Evolutionary conservation across 2,113 vertebrate genomes (phyloP), one percentile per base, ranked within the genome.

Genomic region (Macrotus californicus): DNA sequence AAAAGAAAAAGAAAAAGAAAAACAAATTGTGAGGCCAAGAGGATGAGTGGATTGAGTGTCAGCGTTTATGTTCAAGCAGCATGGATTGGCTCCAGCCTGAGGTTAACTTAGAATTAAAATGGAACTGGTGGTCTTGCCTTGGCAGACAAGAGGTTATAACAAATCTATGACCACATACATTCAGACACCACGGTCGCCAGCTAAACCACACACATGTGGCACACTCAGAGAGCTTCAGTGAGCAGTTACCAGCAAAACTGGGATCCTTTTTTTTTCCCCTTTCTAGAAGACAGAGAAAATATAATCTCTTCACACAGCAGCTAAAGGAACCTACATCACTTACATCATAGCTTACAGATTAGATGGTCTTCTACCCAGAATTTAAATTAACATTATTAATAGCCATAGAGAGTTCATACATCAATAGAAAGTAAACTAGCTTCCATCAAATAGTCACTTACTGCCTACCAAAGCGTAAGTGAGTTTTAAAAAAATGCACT

Each of bases 151-250:
- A 97, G 91, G 93, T 95, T 97, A 92, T 56, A 96, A 88, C 50
- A 29, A 97, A 95, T 91, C 96, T 96, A 93, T 96, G 97, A 96
- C 96, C 96, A 93, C 97, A 98, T 97, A 83, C 72, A 95, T 81
- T 96, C 95, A 89, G 89, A 97, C 54, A 97, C 92, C 96, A 97
- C 11, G 7, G 84, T 96, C 94, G 96, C 96, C 93, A 94, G 83
- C 94, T 70, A 94, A 96, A 96, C 75, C 92, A 76, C 80, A 96
- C 91, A 97, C 96, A 97, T 97, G 96, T 98, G 94, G 89, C 66
- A 85, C 24, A 76, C 66, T 77, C 0, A 10, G 94, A 87, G 46
- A 75, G 7, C 18, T 89, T 85, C 69, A 93, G 96, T 92, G 86
- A 97, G 86, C 91, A 83, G 77, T 95, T 95, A 90, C 80, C 94